Base-by-base conservation (phyloP, 2,797 vertebrate species). In the Micromesistius poutassou region DNA sequence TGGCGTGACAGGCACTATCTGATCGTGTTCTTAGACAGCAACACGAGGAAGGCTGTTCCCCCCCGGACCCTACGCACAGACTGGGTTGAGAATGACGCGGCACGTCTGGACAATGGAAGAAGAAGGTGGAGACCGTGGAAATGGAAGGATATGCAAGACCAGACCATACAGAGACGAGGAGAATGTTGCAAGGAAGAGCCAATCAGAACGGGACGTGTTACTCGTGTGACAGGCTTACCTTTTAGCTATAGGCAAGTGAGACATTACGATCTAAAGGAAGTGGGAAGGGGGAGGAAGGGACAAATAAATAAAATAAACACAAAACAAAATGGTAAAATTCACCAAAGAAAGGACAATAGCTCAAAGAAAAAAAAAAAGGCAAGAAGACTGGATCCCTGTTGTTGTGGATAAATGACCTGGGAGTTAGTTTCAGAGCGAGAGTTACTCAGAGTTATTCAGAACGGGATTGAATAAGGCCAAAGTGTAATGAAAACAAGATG, bases 231-330 rank as follows among this genome's bases (percentile, higher is more conserved):
- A 90, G 95, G 93, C 97, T 98, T 98, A 98, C 97, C 97, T 98
- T 92, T 97, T 95, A 96, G 95, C 96, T 96, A 97, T 96, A 97
- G 94, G 96, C 95, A 96, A 98, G 95, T 96, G 96, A 96, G 94
- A 96, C 96, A 98, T 95, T 97, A 98, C 95, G 96, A 98, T 99
- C 98, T 99, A 97, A 96, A 97, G 94, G 95, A 93, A 91, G 82
- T 74, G 71, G 40, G 62, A 6, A 91, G 94, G 95, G 91, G 93
- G 94, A 92, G 92, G 93, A 89, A 94, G 93, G 94, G 72, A 38
- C 89, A 92, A 77, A 55, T 55, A 66, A 14, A 74, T 71, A 76
- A 16, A 74, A 86, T 81, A 80, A 79, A 74, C 80, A 77, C 76
- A 62, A 87, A 85, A 84, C 2, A 76, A 46, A 78, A 28, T 78